Percentiles rank a stretch among this genome's conserved stretches.
Evolutionary conservation across 2,113 vertebrate genomes (phyloP).

Genomic region (Martes martes): DNA sequence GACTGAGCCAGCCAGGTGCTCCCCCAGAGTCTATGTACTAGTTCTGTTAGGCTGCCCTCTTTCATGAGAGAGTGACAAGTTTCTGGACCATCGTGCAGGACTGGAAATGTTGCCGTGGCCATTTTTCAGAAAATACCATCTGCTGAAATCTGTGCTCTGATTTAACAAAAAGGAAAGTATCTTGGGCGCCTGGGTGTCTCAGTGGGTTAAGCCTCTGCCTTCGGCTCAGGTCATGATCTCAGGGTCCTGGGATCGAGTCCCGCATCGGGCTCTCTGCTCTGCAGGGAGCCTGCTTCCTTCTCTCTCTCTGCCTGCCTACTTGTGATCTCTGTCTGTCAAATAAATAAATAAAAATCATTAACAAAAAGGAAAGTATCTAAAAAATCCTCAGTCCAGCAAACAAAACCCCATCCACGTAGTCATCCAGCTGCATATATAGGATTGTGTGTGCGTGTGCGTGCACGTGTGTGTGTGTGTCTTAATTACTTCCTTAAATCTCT

Average conservation of each 20-base stretch:
- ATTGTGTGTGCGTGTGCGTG: not conserved
- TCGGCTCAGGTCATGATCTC: no score
- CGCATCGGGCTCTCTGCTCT: no score
- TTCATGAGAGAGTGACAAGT: no score
- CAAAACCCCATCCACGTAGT: not conserved
- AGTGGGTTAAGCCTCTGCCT: no score
- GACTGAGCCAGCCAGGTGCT: not conserved
- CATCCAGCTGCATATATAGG: not conserved
- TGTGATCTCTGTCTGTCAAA: no score
- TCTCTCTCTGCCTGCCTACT: no score
- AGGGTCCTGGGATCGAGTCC: no score
- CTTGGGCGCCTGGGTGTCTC: no score
- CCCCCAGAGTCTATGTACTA: not conserved
- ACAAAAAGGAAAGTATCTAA: not conserved
- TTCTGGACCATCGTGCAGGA: not conserved
- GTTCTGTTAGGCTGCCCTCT: not conserved
- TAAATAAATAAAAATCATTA: not conserved
- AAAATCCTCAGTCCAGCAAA: not conserved
- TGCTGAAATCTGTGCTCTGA: not conserved
- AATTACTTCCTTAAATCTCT: not conserved
- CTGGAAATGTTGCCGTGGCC: not conserved
- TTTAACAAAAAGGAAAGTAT: not conserved
- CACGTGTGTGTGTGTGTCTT: not conserved
- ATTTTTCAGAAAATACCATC: not conserved
- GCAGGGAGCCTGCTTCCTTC: no score